Base-by-base conservation (phyloP, 2,797 vertebrate species). In the Todus mexicanus region DNA sequence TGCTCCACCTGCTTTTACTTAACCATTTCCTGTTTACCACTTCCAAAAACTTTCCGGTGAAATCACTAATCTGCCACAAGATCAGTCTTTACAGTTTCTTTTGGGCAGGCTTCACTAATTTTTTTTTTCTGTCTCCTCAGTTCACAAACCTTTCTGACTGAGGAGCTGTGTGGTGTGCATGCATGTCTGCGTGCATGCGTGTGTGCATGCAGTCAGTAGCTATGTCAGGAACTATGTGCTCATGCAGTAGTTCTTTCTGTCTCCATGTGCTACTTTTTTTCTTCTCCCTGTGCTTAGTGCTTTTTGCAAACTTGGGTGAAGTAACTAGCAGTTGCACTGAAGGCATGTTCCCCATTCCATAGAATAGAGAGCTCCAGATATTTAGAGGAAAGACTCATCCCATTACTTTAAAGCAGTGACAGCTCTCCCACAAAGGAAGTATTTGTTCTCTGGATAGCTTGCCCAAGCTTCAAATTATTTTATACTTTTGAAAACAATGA, bases 1-100 rank as follows among this genome's bases (percentile, higher is more conserved):
- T 66, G 89, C 89, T 96, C 96, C 97, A 97, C 97, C 97, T 98
- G 97, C 96, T 97, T 97, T 97, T 96, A 95, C 97, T 98, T 98
- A 97, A 97, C 97, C 88, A 74, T 97, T 98, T 98, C 97, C 97
- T 98, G 96, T 98, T 98, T 97, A 96, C 27, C 0, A 56, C 95
- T 95, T 96, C 94, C 94, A 93, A 94, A 93, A 94, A 57, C 92
- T 94, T 94, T 90, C 79, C 45, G 70, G 84, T 95, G 90, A 85
- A 94, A 66, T 93, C 74, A 70, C 48, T 92, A 23, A 77, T 86
- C 85, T 93, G 84, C 89, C 70, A 89, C 60, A 68, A 81, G 48
- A 86, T 93, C 73, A 47, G 12, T 53, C 73, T 81, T 79, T n/a
- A 60, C 25, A 35, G 60, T 69, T 42, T 10, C 25, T 89, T 93